Evolutionary conservation across 2,797 vertebrate species (phyloP), one percentile per base, ranked within the genome.

Genomic region (Morelia viridis): DNA sequence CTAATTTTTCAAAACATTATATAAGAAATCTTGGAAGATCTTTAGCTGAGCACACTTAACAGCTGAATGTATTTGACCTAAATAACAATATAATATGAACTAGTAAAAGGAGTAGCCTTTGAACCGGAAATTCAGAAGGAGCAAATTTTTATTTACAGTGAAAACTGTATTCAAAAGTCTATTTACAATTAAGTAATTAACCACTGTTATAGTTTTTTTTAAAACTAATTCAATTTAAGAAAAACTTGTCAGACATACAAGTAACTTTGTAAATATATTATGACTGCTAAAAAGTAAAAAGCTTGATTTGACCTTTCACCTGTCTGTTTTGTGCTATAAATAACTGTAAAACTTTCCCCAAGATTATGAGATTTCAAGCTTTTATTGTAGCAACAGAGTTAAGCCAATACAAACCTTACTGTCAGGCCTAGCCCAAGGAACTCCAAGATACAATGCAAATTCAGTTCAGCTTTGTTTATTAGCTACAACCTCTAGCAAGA

Each of bases 341-440:
- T 53, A 68, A n/a, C 26, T 68, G 24, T 58, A 4, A 90, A 83
- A 46, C 57, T 5, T 56, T 31, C 57, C 88, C 28, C 71, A 71
- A 56, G 26, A 58, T 22, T 58, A 10, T 58, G 7, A 57, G 56
- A 62, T 60, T 85, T 65, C 35, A 68, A 10, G 12, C 13, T 28
- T 46, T 46, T 62, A 60, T 11, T 60, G 28, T n/a, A 31, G 56
- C 24, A 50, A 13, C 31, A 83, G 13, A 86, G 60, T 60, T 26
- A 76, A 13, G 8, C 17, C 24, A 87, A 15, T 19, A 13, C 6
- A 93, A 89, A 91, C 35, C 96, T 93, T 95, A 99, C 99, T 35
- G 35, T 35, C 35, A 35, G 35, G 35, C 35, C 35, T 35, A 35
- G 35, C 35, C 35, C 35, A 35, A 35, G 35, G 35, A 35, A 35